Evolutionary conservation across 1,140 invertebrate genomes (phyloP), one percentile per base, ranked within the genome.

Genomic region (Diuraphis noxia): DNA sequence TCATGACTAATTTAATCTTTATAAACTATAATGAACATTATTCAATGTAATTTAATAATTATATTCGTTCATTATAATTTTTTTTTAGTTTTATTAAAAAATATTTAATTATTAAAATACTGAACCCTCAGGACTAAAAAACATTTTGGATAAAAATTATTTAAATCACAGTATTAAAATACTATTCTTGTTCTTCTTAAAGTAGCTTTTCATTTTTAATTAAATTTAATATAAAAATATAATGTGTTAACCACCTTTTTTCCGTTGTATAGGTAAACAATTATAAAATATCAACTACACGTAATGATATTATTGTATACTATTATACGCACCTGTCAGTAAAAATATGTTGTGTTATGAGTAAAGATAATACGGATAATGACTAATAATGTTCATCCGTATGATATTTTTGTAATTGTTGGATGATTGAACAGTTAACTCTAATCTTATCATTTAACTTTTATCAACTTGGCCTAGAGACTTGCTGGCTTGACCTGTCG

Each of bases 221-320:
- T 72, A 72, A 72, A 72, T 72, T 72, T n/a, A 72, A n/a, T 72
- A 72, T n/a, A 72, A 63, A n/a, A n/a, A n/a, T 72, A 72, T 72
- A 34, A 56, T 30, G 30, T 56, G 52, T 0, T 72, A 13, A 72
- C n/a, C 56, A 72, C 17, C 10, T 63, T n/a, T 13, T n/a, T 10
- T 63, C 5, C n/a, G 30, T 63, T 30, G n/a, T n/a, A 63, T 63
- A 30, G 56, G 30, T 63, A 56, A 10, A 56, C 9, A 56, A 30
- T 56, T 56, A 56, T 56, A n/a, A 63, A 63, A 63, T 63, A 63
- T 63, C 30, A 63, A n/a, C 56, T n/a, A n/a, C 10, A 63, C 4
- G 4, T 4, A n/a, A n/a, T 17, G 30, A 63, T n/a, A n/a, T 63
- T n/a, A n/a, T n/a, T n/a, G n/a, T n/a, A n/a, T n/a, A n/a, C n/a